Evolutionary conservation across 2,113 vertebrate species (phyloP).

Genomic region (Oncorhynchus mykiss): DNA sequence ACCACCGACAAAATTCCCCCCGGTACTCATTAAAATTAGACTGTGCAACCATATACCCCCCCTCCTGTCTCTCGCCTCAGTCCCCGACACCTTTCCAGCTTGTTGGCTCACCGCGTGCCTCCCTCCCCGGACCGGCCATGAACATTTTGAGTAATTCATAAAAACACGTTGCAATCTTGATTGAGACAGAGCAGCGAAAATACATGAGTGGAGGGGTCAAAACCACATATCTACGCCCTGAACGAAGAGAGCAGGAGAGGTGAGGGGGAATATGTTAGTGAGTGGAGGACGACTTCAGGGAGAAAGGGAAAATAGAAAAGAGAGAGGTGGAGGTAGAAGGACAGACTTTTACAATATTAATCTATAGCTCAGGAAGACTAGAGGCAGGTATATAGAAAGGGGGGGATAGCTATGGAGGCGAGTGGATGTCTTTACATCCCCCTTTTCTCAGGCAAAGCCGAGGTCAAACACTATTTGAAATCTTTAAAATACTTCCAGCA

Average conservation of each 20-base stretch:
- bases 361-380: constrained; percentile 37
- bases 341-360: constrained; percentile 58
- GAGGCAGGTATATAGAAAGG: too few species aligned
- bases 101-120: neutral
- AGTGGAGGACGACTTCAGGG: neutral
- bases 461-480: too few species aligned
- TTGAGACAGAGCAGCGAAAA: constrained; percentile 66
- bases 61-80: constrained; percentile 39
- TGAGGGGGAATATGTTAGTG: constrained; percentile 9
- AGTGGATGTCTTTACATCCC: too few species aligned
- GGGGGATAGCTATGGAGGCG: too few species aligned
- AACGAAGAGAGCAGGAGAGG: constrained; percentile 1
- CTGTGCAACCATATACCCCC: constrained; percentile 49
- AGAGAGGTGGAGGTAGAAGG: constrained; percentile 12
- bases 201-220: constrained; percentile 58
- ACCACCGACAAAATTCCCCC: constrained; percentile 71
- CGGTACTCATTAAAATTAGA: constrained; percentile 80
- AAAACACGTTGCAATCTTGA: constrained; percentile 67
- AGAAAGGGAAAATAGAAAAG: neutral
- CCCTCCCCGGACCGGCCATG: constrained; percentile 62
- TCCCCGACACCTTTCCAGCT: constrained; percentile 13
- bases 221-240: constrained; percentile 22
- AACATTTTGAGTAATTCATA: constrained; percentile 82
- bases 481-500: too few species aligned
- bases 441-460: too few species aligned